phyloP scores from a whole-genome alignment of 2,113 vertebrate genomes.

The Ciconia maguari region DNA sequence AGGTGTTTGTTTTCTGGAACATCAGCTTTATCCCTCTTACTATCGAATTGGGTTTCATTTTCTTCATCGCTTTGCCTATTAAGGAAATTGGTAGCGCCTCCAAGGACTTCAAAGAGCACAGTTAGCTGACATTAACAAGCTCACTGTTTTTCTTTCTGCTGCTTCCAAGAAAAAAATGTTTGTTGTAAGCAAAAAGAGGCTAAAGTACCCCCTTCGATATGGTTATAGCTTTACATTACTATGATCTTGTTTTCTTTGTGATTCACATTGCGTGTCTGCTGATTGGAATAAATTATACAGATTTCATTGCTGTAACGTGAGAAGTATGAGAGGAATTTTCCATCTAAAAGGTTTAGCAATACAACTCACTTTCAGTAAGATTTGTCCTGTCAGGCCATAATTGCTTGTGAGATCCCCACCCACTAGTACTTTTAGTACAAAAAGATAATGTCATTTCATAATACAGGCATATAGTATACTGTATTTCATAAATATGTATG shows the following conservation, averaged over 20 bases:
- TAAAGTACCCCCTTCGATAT: neutral
- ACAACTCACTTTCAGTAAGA: neutral
- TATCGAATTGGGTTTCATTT: neutral
- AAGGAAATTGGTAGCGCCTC: neutral
- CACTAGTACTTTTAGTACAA: neutral
- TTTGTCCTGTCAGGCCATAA: neutral
- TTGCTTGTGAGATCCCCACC: neutral
- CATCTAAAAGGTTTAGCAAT: constrained; percentile 11
- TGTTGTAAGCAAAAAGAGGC: neutral
- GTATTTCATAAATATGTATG: neutral
- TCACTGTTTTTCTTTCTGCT: neutral
- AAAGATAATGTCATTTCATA: neutral
- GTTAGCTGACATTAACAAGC: neutral
- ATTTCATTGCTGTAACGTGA: neutral
- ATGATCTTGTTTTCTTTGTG: constrained; percentile 19
- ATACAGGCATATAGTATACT: neutral
- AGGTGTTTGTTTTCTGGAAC: neutral
- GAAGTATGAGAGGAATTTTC: constrained; percentile 52
- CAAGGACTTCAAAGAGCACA: neutral
- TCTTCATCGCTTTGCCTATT: neutral
- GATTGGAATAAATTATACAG: constrained; percentile 3
- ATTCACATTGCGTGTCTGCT: neutral
- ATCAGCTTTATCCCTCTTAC: neutral
- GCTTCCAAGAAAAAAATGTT: neutral
- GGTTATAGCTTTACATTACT: neutral